Base-by-base conservation (phyloP, 2,113 vertebrate genomes). In the Nothoprocta perdicaria region DNA sequence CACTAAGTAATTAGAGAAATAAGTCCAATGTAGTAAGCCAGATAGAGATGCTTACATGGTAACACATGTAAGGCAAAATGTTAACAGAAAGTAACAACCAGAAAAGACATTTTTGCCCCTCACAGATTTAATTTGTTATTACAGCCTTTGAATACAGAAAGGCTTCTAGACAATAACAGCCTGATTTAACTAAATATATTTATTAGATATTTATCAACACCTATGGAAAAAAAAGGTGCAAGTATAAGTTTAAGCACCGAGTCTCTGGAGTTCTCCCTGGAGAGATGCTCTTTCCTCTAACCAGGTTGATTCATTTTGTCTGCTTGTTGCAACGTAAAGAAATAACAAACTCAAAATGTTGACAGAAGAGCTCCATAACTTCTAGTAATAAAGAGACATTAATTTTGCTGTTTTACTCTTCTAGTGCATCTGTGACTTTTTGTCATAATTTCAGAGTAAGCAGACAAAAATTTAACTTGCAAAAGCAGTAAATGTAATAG, bases 11-110 rank as follows among this genome's bases (percentile, higher is more conserved):
- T 24, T 9, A 68, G 55, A 40, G n/a, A 55, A 62, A 63, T 10
- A 3, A 0, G 58, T 16, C 40, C 29, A 41, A 62, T 0, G 0
- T 31, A 65, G 23, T 33, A 65, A 72, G 11, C 15, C 13, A 1
- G 6, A 35, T 3, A 7, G 31, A 52, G 11, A 29, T 1, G 35
- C 35, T 38, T 38, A 38, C 35, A 38, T 29, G 35, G 35, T 52
- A 45, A 23, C 12, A 29, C 46, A n/a, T 26, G 10, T 7, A 71
- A 57, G 43, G 58, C 35, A 17, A 3, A 1, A 9, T 13, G 31
- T 57, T 68, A 62, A 55, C 52, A 46, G 38, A 68, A 41, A 80
- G 67, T 14, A 31, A 67, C n/a, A 46, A 22, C 21, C 10, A 24
- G 40, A 85, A 73, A 40, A 55, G 55, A 16, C 14, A 17, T 2